A percentile compares a stretch with the other conserved stretches of the same genome.
Evolutionary conservation across 1,140 invertebrate species (phyloP).

Genomic region (Zophobas atratus): DNA sequence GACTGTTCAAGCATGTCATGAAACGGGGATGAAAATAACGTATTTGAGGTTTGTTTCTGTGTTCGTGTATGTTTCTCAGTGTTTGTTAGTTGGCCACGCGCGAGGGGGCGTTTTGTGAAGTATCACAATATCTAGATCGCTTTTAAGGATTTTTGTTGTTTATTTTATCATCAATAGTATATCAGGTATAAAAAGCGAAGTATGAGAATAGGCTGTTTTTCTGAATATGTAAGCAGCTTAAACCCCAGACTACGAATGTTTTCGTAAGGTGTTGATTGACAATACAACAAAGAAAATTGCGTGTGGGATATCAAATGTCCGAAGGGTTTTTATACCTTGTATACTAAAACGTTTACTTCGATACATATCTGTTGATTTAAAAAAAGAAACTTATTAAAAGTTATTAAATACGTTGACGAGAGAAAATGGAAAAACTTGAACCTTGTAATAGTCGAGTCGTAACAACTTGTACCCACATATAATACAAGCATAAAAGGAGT

Average conservation of each 20-base stretch:
- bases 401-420: not conserved
- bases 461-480: slow-evolving; percentile 16
- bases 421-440: slow-evolving; percentile 27
- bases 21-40: too few species aligned
- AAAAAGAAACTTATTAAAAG: slow-evolving; percentile 23
- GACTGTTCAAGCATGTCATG: too few species aligned
- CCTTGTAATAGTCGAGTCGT: slow-evolving; percentile 6
- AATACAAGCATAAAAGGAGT: slow-evolving; percentile 5
- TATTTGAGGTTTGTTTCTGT: too few species aligned
- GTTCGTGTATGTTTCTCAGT: too few species aligned
- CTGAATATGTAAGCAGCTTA: too few species aligned
- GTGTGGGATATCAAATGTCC: slow-evolving; percentile 21
- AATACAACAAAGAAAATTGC: slow-evolving; percentile 32
- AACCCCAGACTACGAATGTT: not conserved
- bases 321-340: slow-evolving; percentile 12
- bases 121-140: too few species aligned
- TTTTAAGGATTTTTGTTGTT: too few species aligned
- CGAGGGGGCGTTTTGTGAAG: too few species aligned
- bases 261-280: slow-evolving; percentile 16
- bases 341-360: slow-evolving; percentile 22
- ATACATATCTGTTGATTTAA: slow-evolving; percentile 31
- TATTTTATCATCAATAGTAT: too few species aligned
- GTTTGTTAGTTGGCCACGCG: too few species aligned
- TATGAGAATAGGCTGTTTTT: too few species aligned
- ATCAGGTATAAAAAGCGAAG: too few species aligned